Base-by-base conservation (phyloP, 2,113 vertebrate species). In the Orientallactaga bullata region DNA sequence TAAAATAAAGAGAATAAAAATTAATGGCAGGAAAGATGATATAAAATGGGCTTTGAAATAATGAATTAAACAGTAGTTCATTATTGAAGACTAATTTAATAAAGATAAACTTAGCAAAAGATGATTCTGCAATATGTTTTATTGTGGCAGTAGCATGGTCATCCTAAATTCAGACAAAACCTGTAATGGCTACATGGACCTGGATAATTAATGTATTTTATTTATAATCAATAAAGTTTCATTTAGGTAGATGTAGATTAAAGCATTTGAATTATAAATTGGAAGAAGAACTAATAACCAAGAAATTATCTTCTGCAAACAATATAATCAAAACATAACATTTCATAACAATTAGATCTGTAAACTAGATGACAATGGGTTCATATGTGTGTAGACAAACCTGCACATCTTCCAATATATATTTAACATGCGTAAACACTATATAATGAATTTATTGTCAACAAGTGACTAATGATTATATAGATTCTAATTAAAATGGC, bases 1-100 rank as follows among this genome's bases (percentile, higher is more conserved):
- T n/a, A 86, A 51, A 85, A 89, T 80, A 32, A 91, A 93, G 12
- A 85, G n/a, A 35, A 63, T n/a, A 80, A 76, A 93, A 79, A 80
- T 35, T 42, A 91, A 77, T 51, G 11, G 28, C 18, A 42, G 11
- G 37, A 58, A 51, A 85, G 11, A n/a, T 72, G 51, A 66, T 61
- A 17, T 80, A 77, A 89, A 26, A 96, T 81, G 42, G 12, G 7
- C 7, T 84, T 86, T 69, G 47, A 95, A 78, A 82, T 83, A 71
- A 79, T n/a, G 8, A 88, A 74, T 82, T 58, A 71, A 89, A 32
- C 23, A 76, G 17, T 28, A 61, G 17, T 2, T 88, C 69, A 47
- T 42, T 79, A 39, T 35, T 89, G 23, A 81, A 85, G 86, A 88
- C 0, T 39, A 5, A 77, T 55, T 94, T 93, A 78, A 24, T 68